Base-by-base conservation (phyloP, 2,113 vertebrate species). In the Python bivittatus region DNA sequence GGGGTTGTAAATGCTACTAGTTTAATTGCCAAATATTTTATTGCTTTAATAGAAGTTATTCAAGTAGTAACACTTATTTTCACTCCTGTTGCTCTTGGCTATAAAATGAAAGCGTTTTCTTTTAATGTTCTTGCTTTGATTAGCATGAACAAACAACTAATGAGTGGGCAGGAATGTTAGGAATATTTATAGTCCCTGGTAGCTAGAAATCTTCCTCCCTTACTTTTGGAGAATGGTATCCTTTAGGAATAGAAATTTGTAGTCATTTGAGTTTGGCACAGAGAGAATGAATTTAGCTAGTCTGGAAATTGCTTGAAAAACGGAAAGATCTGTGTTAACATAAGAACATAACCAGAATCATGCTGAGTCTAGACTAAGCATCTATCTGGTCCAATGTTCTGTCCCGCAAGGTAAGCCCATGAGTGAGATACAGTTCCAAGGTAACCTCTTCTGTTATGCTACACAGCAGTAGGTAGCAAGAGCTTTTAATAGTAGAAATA, bases 1-100 rank as follows among this genome's bases (percentile, higher is more conserved):
- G 88, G 90, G 44, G 1, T 93, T 56, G 87, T 91, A 92, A 94
- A 52, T 92, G 64, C 56, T 56, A 0, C 53, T 1, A 72, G 89
- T 88, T 91, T 96, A 95, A 93, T 96, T 96, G 96, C 94, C 92
- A 91, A 52, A 88, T 91, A 79, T 42, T 95, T 94, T 92, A 95
- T 93, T 94, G 94, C 94, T 89, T 95, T 93, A 91, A 96, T 91
- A 94, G 56, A 89, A 92, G 57, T 27, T 94, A 58, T 85, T 0
- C 92, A 44, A 89, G 90, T 93, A 90, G 91, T 93, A 95, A 94
- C 92, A 92, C 93, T 91, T 61, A 92, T 60, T 93, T 95, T 95
- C 91, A 93, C 94, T 91, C 94, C 93, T 12, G 92, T 88, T 94
- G 29, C 90, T 92, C 91, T 91, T 54, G 91, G 85, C 94, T 94